phyloP scores from a whole-genome alignment of 2,888 invertebrate genomes.

The Melieria crassipennis region DNA sequence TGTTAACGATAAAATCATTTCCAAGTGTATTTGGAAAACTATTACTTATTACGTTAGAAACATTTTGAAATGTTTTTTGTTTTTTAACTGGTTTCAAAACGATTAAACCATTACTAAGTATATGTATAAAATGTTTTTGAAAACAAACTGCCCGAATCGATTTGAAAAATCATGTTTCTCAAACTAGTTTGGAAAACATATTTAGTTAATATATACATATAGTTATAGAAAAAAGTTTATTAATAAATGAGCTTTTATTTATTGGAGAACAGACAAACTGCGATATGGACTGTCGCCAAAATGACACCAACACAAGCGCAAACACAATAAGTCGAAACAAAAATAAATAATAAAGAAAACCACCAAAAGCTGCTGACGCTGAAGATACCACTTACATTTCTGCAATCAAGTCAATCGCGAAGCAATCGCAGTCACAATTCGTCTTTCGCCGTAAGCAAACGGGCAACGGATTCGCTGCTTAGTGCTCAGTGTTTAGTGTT shows the following conservation, averaged over 20 bases:
- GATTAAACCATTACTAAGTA: too few species aligned
- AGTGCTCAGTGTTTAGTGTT: too few species aligned
- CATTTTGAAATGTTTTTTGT: too few species aligned
- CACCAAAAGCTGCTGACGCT: neutral
- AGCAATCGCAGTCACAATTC: slow-evolving; percentile 42
- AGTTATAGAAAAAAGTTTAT: neutral
- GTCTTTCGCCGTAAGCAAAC: slow-evolving; percentile 42
- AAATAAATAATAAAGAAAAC: slow-evolving; percentile 18
- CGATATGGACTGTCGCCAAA: slow-evolving; percentile 15
- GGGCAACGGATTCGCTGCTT: slow-evolving; percentile 23
- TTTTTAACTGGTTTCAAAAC: too few species aligned
- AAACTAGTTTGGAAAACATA: neutral
- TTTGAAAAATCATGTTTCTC: neutral
- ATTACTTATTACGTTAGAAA: too few species aligned
- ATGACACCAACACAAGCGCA: neutral
- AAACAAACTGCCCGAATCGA: neutral
- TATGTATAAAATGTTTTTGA: too few species aligned
- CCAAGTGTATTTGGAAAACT: too few species aligned
- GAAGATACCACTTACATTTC: too few species aligned
- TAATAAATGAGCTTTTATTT: neutral
- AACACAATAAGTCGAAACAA: slow-evolving; percentile 11
- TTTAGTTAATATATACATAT: neutral
- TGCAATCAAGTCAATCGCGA: too few species aligned
- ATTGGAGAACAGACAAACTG: slow-evolving; percentile 6
- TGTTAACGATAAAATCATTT: too few species aligned